phyloP scores from a whole-genome alignment of 2,113 vertebrate genomes.

The Euleptes europaea region DNA sequence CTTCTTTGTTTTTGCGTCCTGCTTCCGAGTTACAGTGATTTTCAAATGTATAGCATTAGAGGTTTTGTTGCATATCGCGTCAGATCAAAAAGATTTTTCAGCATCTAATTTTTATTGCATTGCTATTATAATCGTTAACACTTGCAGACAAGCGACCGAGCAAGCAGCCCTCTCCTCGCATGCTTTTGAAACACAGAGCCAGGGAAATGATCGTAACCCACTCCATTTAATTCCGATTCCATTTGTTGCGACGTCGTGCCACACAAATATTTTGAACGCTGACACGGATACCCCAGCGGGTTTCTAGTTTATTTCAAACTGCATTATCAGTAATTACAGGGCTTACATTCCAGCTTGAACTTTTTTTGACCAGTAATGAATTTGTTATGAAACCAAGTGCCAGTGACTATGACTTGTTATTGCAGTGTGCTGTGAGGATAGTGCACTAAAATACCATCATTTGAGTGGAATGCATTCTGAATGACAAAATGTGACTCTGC shows the following conservation, averaged over 20 bases:
- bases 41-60: rapidly evolving
- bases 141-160: neutral
- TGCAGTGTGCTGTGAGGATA: neutral
- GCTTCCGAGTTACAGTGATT: neutral
- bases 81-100: neutral
- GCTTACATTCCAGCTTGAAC: slow-evolving; percentile 18
- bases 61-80: neutral
- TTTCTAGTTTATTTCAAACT: slow-evolving; percentile 16
- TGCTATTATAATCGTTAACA: slow-evolving; percentile 1
- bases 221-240: neutral
- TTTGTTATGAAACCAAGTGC: slow-evolving; percentile 20
- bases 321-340: slow-evolving; percentile 16
- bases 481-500: neutral
- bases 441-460: neutral
- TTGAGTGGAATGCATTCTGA: neutral
- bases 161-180: neutral
- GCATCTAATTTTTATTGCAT: slow-evolving; percentile 12
- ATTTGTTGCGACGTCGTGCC: neutral
- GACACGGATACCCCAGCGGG: neutral
- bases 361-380: slow-evolving; percentile 7
- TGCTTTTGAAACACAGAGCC: neutral
- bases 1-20: neutral
- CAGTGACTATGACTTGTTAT: neutral
- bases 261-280: neutral
- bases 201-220: neutral